Conservation (phyloP, 2,888 invertebrate species). For the Polydesmus complanatus region DNA sequence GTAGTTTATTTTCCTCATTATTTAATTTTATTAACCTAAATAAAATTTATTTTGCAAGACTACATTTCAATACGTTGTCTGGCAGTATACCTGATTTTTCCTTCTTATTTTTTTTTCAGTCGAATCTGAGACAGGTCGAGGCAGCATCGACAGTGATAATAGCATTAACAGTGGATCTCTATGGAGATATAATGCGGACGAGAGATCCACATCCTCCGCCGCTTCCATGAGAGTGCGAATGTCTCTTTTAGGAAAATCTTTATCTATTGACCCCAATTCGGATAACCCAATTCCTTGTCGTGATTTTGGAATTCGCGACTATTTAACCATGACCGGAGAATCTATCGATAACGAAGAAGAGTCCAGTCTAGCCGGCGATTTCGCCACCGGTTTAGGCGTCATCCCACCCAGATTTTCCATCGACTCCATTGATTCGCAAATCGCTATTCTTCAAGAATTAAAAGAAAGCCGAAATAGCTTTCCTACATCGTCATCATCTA, state of each 20-base stretch:
- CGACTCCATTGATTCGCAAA: conserved; percentile 13
- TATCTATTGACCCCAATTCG: conserved; percentile 8
- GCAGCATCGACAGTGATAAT: neutral
- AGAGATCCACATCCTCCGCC: neutral
- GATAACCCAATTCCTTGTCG: neutral
- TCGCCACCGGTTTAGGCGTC: conserved; percentile 11
- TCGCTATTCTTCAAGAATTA: conserved; percentile 9
- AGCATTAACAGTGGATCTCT: neutral
- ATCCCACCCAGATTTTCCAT: conserved; percentile 15
- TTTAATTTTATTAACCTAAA: too few relatives aligned
- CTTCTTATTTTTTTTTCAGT: too few relatives aligned
- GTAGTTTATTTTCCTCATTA: too few relatives aligned
- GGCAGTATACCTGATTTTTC: too few relatives aligned
- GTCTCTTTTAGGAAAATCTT: conserved; percentile 5
- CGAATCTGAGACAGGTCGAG: neutral
- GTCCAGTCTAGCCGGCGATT: conserved; percentile 15
- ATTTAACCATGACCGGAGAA: conserved; percentile 9
- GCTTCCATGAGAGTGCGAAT: neutral
- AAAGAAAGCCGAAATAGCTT: conserved; percentile 5
- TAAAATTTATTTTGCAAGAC: too few relatives aligned
- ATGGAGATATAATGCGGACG: neutral
- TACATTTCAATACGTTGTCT: too few relatives aligned
- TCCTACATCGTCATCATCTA: neutral
- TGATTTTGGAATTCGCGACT: conserved; percentile 16
- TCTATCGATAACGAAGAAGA: conserved; percentile 16